Conservation (phyloP, 2,888 invertebrate genomes). For the Micoletzkya japonica region DNA sequence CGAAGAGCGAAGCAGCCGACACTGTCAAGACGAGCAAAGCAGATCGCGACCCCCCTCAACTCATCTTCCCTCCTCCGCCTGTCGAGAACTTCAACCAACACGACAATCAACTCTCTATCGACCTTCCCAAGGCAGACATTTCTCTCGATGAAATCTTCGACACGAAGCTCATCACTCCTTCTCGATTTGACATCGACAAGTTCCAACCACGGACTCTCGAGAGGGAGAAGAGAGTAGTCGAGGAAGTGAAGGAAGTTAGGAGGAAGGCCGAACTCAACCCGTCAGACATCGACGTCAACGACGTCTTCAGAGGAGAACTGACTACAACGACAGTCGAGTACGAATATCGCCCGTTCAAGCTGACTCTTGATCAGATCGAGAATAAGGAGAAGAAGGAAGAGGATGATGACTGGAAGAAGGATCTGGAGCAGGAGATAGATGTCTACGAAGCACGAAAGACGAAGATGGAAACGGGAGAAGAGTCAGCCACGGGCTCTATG, state of each 20-base stretch:
- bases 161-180: neutral
- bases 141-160: neutral
- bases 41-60: neutral
- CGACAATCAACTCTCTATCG: neutral
- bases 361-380: neutral
- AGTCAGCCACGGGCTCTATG: neutral
- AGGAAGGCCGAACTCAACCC: constrained; percentile 12
- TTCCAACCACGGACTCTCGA: constrained; percentile 26
- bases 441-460: neutral
- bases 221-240: constrained; percentile 18
- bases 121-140: constrained; percentile 5
- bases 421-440: constrained; percentile 10
- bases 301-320: constrained; percentile 16
- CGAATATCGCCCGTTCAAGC: neutral
- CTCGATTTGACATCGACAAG: constrained; percentile 15
- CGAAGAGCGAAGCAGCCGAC: neutral
- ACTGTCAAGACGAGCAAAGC: neutral
- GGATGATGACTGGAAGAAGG: neutral
- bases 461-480: constrained; percentile 18
- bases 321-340: neutral
- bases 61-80: no score
- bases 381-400: constrained; percentile 24
- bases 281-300: constrained; percentile 17
- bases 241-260: neutral
- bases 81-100: no score